These are phyloP conservation scores for Prinia subflava DNA, from an alignment of 2,113 vertebrate species.

Conservation along the genomic window DNA sequence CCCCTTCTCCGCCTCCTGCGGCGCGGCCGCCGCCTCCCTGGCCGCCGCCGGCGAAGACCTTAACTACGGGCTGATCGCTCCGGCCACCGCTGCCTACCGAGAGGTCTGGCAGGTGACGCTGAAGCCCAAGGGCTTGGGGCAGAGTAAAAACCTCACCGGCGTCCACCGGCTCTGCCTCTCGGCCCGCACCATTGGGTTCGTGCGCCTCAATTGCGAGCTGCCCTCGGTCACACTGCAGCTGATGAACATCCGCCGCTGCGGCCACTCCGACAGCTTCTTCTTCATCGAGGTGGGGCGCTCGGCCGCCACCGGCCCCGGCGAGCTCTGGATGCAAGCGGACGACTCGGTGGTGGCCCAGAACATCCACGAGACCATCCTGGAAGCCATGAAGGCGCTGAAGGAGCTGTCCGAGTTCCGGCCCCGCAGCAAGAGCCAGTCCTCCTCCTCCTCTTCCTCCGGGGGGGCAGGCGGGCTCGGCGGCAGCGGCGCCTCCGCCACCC, in stretches of 20 bases:
- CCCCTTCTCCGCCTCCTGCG: slow-evolving; percentile 75
- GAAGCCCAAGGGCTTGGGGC: slow-evolving; percentile 92
- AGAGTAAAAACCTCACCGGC: slow-evolving; percentile 88
- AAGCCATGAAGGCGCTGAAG: slow-evolving; percentile 97
- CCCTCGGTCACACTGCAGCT: slow-evolving; percentile 92
- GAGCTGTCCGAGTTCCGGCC: slow-evolving; percentile 95
- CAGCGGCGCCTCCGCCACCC: slow-evolving; percentile 69
- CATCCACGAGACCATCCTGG: slow-evolving; percentile 96
- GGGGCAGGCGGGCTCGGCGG: not conserved
- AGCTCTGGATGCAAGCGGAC: slow-evolving; percentile 98
- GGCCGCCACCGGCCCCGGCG: slow-evolving; percentile 92
- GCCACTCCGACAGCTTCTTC: slow-evolving; percentile 98
- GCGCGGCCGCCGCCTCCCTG: slow-evolving; percentile 55
- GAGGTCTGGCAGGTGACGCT: slow-evolving; percentile 98
- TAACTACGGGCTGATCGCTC: slow-evolving; percentile 84
- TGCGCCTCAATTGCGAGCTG: slow-evolving; percentile 89
- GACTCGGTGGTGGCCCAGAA: slow-evolving; percentile 98
- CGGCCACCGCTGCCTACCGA: slow-evolving; percentile 82
- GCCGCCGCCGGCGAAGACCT: slow-evolving; percentile 76
- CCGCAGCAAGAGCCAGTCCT: slow-evolving; percentile 97
- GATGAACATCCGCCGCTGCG: slow-evolving; percentile 96
- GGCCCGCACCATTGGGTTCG: slow-evolving; percentile 89
- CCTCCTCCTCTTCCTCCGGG: slow-evolving; percentile 72
- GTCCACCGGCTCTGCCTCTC: slow-evolving; percentile 94
- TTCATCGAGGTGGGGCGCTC: slow-evolving; percentile 97